Evolutionary conservation across 2,888 invertebrate genomes (phyloP).

Genomic region (Tenthredo amoena): DNA sequence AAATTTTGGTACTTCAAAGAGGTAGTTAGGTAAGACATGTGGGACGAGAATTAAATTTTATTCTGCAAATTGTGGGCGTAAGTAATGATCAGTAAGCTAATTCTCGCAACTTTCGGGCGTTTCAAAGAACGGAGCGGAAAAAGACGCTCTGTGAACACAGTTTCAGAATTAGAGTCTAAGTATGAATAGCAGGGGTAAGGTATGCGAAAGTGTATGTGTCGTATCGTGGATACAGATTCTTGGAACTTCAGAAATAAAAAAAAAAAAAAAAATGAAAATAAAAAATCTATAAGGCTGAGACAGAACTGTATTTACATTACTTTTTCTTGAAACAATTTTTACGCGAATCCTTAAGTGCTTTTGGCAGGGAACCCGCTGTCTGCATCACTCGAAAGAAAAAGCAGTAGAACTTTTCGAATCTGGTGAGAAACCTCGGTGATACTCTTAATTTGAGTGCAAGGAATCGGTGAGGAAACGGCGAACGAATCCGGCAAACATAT

Average conservation of each 20-base stretch:
- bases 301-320: constrained; percentile 19
- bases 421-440: constrained; percentile 33
- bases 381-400: constrained; percentile 7
- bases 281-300: neutral
- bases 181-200: neutral
- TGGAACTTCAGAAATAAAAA: neutral
- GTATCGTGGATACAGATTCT: neutral
- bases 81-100: neutral
- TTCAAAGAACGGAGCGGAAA: neutral
- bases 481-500: constrained; percentile 46
- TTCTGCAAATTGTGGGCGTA: neutral
- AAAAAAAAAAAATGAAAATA: neutral
- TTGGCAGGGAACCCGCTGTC: constrained; percentile 28
- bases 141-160: neutral
- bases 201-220: neutral
- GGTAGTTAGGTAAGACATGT: neutral
- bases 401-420: neutral
- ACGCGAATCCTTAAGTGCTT: constrained; percentile 28
- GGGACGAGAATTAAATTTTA: neutral
- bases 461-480: constrained; percentile 37
- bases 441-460: constrained; percentile 32
- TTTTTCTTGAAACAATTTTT: constrained; percentile 35
- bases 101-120: neutral
- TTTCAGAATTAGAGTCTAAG: neutral
- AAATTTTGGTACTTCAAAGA: neutral